Evolutionary conservation across 2,797 vertebrate species (phyloP).

Genomic region (Dendrocincla tyrannina): DNA sequence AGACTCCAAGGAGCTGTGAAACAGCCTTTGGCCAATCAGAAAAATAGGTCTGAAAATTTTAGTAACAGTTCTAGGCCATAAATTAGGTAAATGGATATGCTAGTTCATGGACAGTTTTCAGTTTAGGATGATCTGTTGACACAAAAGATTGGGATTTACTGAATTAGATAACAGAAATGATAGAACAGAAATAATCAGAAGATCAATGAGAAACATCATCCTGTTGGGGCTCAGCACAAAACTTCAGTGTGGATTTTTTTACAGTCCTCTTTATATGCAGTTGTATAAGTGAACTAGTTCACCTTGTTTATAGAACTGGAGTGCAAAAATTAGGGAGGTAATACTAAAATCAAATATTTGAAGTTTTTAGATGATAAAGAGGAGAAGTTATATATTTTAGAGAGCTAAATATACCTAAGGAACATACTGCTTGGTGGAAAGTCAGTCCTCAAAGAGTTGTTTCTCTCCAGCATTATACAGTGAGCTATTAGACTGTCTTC

Average conservation of each 20-base stretch:
- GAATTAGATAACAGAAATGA: not conserved
- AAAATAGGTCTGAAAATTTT: not conserved
- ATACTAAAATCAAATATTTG: not conserved
- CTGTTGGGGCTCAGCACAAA: not conserved
- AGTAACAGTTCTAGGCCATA: not conserved
- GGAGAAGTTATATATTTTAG: not conserved
- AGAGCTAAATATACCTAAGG: not conserved
- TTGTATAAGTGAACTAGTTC: not conserved
- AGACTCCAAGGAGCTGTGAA: not conserved
- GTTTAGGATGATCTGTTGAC: not conserved
- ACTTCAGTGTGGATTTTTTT: not conserved
- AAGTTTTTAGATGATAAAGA: not conserved
- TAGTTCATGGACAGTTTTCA: not conserved
- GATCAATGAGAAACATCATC: not conserved
- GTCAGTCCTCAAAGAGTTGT: not conserved
- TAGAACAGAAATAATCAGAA: not conserved
- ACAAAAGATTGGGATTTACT: not conserved
- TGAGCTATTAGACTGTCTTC: not conserved
- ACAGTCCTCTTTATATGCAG: not conserved
- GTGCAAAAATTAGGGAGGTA: not conserved
- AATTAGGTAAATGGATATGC: not conserved
- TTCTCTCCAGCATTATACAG: not conserved
- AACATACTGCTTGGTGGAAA: not conserved
- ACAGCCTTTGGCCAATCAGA: not conserved
- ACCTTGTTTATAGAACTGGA: not conserved